Base-by-base conservation (phyloP, 2,888 invertebrate species). In the Aporophyla nigra region DNA sequence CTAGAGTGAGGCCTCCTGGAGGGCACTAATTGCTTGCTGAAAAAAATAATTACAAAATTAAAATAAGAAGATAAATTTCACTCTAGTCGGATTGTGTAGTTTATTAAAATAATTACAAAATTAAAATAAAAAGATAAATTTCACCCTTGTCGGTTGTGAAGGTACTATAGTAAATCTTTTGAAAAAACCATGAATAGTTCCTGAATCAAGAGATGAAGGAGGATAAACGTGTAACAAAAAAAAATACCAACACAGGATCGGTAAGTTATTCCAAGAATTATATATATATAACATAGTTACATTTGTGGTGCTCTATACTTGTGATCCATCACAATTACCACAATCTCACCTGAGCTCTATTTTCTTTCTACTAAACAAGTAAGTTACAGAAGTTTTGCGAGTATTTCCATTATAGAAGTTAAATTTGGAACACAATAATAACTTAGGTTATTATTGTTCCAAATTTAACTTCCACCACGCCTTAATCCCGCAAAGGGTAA, bases 281-380 rank as follows among this genome's bases (percentile, higher is more conserved):
- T 33, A 46, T 58, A 74, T 59, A 65, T 33, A 46, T 58, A 74
- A 74, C 74, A 43, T 58, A 33, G 74, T 81, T 81, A 81, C 24
- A 51, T 58, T 46, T 33, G 81, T 74, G 63, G 16, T 51, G 63
- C 63, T 56, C 81, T 2, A 27, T 62, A 43, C 21, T 69, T 58
- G 79, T 68, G 61, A 80, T 83, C 84, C 63, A 59, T 80, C 84
- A 78, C 53, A 68, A 83, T 83, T 59, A 78, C 54, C 68, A 71
- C 58, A 68, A 78, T 63, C 66, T 67, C 83, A 83, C 78, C 66
- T 80, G 83, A 67, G 78, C 61, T 66, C 78, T 27, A 51, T 66
- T 67, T 62, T 67, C 46, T 68, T 43, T 68, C 5, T 14, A 82
- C 12, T 0, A 14, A 62, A 33, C 66, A 76, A 59, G 46, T 14